A percentile compares a stretch with the other conserved stretches of the same genome.
Conservation (phyloP, 2,888 invertebrate species). For the Agrochola litura region DNA sequence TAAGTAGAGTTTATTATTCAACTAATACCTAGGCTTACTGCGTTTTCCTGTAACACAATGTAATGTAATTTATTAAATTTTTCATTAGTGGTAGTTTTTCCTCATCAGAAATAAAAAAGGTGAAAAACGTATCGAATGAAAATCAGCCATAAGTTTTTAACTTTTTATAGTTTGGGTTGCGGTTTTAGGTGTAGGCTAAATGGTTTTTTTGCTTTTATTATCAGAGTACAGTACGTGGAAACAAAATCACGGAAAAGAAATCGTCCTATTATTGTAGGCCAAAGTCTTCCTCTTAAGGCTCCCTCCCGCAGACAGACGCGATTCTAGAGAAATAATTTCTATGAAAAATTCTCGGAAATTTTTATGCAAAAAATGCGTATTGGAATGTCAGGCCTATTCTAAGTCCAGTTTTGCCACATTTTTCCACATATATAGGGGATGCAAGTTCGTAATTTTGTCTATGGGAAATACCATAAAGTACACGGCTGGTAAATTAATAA, state of each 20-base stretch:
- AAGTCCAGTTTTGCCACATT: neutral
- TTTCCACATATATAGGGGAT: neutral
- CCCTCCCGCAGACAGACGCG: too few relatives aligned
- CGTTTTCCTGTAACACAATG: neutral
- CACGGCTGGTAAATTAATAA: neutral
- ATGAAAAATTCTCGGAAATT: too few relatives aligned
- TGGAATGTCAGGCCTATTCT: neutral
- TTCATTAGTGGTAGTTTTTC: neutral
- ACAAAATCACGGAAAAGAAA: too few relatives aligned
- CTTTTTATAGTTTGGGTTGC: neutral
- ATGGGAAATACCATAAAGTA: neutral
- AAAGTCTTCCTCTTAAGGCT: too few relatives aligned
- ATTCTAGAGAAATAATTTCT: too few relatives aligned
- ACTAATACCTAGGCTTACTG: constrained; percentile 13
- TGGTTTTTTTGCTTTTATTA: too few relatives aligned
- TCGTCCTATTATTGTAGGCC: too few relatives aligned
- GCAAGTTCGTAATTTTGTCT: neutral
- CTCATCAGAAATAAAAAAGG: neutral
- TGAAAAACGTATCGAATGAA: neutral
- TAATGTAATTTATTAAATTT: constrained; percentile 14
- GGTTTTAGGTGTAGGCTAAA: too few relatives aligned
- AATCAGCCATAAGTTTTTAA: neutral
- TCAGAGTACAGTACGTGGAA: too few relatives aligned
- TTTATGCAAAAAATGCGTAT: too few relatives aligned
- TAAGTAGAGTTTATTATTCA: neutral